Evolutionary conservation across 1,140 invertebrate genomes (phyloP).

Genomic region (Dendrolimus punctatus): DNA sequence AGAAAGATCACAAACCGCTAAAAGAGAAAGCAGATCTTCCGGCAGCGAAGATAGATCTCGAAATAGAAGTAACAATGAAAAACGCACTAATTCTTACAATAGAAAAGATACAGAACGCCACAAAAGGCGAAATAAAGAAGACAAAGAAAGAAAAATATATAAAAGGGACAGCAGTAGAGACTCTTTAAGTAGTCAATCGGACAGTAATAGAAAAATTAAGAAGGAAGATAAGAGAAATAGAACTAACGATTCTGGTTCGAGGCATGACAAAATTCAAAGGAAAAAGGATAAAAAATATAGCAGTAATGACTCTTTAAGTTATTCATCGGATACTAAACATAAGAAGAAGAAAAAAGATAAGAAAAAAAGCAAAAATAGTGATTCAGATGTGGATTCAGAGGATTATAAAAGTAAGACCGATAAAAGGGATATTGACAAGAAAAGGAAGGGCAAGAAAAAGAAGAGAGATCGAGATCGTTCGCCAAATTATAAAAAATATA

Average conservation of each 20-base stretch:
- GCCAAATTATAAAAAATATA: conserved; percentile 57
- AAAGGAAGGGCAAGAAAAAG: conserved; percentile 69
- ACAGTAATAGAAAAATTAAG: conserved; percentile 29
- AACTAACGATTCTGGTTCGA: conserved; percentile 42
- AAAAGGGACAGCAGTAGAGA: conserved; percentile 5
- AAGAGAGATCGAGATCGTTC: conserved; percentile 64
- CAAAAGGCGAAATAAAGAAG: background rate
- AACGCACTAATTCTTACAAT: too few relatives aligned
- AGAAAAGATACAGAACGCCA: background rate
- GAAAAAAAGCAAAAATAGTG: conserved; percentile 8
- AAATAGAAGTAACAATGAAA: too few relatives aligned
- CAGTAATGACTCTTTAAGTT: conserved; percentile 54
- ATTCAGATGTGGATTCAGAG: conserved; percentile 7
- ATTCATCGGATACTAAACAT: conserved; percentile 21
- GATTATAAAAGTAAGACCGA: conserved; percentile 32
- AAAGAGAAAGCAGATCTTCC: too few relatives aligned
- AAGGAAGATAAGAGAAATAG: conserved; percentile 33
- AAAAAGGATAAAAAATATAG: conserved; percentile 68
- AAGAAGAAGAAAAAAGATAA: conserved; percentile 40
- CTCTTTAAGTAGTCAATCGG: conserved; percentile 12
- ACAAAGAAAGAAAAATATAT: conserved; percentile 15
- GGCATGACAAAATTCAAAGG: conserved; percentile 39
- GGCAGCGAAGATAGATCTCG: too few relatives aligned
- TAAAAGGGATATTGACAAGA: conserved; percentile 65
- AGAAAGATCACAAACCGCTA: too few relatives aligned